A percentile compares a stretch with the other conserved stretches of the same genome.
phyloP scores from a whole-genome alignment of 2,797 vertebrate genomes.

The Dipus sagitta region DNA sequence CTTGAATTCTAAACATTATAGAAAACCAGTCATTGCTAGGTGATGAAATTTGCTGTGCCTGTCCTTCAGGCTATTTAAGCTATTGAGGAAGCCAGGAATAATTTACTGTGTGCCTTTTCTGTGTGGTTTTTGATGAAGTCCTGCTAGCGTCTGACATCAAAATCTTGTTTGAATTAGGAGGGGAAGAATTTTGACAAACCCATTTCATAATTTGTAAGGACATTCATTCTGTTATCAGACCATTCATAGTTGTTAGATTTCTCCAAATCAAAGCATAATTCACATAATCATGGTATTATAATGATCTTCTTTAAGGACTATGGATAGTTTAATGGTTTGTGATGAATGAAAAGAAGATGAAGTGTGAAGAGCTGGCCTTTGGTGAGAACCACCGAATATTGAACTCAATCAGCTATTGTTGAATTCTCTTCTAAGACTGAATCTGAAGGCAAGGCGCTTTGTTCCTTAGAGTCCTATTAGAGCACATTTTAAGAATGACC shows the following conservation, averaged over 20 bases:
- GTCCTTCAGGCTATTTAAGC: accelerated
- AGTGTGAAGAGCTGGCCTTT: conserved; percentile 67
- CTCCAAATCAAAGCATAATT: conserved; percentile 83
- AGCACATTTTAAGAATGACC: conserved; percentile 77
- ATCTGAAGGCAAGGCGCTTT: conserved; percentile 77
- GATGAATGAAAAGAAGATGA: conserved; percentile 78
- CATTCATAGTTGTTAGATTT: conserved; percentile 77
- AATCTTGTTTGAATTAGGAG: conserved; percentile 67
- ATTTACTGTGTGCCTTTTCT: background rate
- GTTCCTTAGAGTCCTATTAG: conserved; percentile 73
- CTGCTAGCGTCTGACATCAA: conserved; percentile 31
- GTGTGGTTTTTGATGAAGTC: background rate
- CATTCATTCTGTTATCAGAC: conserved; percentile 80
- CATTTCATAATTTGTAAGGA: conserved; percentile 74
- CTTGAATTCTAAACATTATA: conserved; percentile 14
- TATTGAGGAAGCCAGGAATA: background rate
- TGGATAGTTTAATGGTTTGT: conserved; percentile 80
- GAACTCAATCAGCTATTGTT: conserved; percentile 80
- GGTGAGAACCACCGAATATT: conserved; percentile 62
- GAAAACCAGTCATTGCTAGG: background rate
- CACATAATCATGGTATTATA: conserved; percentile 84
- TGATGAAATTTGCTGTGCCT: background rate
- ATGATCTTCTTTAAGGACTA: conserved; percentile 83
- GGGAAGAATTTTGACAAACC: conserved; percentile 65
- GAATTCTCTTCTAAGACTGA: conserved; percentile 63